phyloP scores from a whole-genome alignment of 2,113 vertebrate species.

The Triplophysa siluroides region DNA sequence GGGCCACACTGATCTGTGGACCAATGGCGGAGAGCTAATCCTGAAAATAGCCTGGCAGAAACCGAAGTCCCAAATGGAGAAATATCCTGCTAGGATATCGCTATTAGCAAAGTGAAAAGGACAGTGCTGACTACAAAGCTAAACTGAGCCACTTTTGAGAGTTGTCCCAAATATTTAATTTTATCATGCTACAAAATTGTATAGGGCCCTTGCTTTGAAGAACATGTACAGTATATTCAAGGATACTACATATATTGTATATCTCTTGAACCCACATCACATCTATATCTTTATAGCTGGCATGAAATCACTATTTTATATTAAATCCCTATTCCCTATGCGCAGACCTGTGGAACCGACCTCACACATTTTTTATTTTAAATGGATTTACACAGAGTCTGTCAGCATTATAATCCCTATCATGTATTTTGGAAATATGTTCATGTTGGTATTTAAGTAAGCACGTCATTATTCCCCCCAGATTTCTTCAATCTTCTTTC shows the following conservation, averaged over 20 bases:
- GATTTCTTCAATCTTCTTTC: slow-evolving; percentile 73
- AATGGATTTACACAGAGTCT: not conserved
- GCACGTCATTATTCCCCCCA: slow-evolving; percentile 82
- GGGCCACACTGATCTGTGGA: slow-evolving; percentile 47
- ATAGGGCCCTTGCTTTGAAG: not conserved
- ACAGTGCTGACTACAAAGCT: slow-evolving; percentile 46
- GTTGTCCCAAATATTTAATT: not conserved
- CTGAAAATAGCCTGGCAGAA: slow-evolving; percentile 58
- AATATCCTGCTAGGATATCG: slow-evolving; percentile 39
- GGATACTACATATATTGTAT: not conserved
- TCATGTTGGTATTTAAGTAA: slow-evolving; percentile 70
- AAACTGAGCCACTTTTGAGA: slow-evolving; percentile 3
- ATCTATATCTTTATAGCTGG: not conserved
- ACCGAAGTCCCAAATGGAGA: slow-evolving; percentile 40
- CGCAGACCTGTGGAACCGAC: slow-evolving; percentile 5
- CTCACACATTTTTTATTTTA: not conserved
- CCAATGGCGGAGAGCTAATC: slow-evolving; percentile 43
- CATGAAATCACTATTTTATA: slow-evolving; percentile 3
- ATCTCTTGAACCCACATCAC: not conserved
- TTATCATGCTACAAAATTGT: not conserved
- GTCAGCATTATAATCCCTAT: slow-evolving; percentile 25
- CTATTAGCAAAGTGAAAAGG: slow-evolving; percentile 57
- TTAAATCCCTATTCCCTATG: not conserved
- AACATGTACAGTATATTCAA: not conserved
- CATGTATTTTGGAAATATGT: slow-evolving; percentile 35